A percentile compares a stretch with the other conserved stretches of the same genome.
phyloP scores from a whole-genome alignment of 2,888 invertebrate species.

The Drosophila meridionalis region DNA sequence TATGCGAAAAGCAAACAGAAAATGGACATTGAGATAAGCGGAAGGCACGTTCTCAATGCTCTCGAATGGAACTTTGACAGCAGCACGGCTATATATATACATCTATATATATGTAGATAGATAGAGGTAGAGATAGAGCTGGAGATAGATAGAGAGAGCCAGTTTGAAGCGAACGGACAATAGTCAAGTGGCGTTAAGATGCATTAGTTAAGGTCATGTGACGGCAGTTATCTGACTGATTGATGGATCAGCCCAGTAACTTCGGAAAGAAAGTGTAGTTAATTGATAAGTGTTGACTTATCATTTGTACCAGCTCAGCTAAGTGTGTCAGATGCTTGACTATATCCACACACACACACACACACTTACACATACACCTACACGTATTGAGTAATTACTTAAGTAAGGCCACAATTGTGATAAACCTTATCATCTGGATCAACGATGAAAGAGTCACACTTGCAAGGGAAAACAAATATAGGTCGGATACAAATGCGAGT shows the following conservation, averaged over 20 bases:
- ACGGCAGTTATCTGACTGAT: constrained; percentile 29
- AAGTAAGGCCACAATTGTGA: constrained; percentile 41
- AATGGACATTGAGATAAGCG: constrained; percentile 41
- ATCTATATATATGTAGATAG: background rate
- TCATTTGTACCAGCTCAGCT: constrained; percentile 7
- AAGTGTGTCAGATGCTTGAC: background rate
- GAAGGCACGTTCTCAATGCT: constrained; percentile 29
- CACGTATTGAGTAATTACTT: constrained; percentile 48
- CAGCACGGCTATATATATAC: background rate
- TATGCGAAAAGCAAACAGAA: constrained; percentile 8
- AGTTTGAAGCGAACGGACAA: constrained; percentile 3
- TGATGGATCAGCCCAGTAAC: constrained; percentile 42
- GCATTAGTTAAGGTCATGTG: constrained; percentile 47
- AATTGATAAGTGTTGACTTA: constrained; percentile 45
- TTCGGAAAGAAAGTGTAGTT: constrained; percentile 8
- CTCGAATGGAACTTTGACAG: background rate
- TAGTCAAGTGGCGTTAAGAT: constrained; percentile 31
- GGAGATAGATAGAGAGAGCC: background rate
- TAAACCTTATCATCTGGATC: constrained; percentile 54
- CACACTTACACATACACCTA: background rate
- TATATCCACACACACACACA: background rate
- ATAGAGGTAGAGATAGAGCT: background rate
- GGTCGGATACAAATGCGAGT: background rate
- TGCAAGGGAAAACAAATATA: constrained; percentile 33
- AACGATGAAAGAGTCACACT: constrained; percentile 40